These are phyloP conservation scores for Hippolais icterina DNA, from an alignment of 2,113 vertebrate species.

Conservation along the genomic window DNA sequence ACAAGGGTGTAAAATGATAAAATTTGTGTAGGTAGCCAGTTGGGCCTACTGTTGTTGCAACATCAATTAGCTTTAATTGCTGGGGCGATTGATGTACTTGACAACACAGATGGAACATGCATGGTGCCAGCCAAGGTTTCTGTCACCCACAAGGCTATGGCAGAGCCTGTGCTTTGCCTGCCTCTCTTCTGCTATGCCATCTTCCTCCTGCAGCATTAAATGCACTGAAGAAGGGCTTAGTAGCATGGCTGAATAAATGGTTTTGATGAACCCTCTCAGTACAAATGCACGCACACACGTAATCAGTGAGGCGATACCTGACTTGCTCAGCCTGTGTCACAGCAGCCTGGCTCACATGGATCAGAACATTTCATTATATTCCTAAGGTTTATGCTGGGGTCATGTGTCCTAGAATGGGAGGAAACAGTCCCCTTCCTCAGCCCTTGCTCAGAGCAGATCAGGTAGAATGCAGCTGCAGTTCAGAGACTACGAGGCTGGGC, in stretches of 20 bases:
- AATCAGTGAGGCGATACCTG: neutral
- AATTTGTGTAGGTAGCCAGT: neutral
- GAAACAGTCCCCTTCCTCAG: neutral
- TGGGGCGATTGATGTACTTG: neutral
- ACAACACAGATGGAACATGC: neutral
- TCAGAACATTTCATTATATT: neutral
- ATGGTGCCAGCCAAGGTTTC: neutral
- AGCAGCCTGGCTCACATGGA: neutral
- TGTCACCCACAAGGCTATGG: neutral
- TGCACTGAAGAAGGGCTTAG: neutral
- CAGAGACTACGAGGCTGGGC: neutral
- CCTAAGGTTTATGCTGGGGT: neutral
- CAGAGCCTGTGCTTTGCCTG: neutral
- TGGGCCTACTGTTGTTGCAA: neutral
- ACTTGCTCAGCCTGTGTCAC: neutral
- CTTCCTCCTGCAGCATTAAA: neutral
- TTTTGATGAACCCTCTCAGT: neutral
- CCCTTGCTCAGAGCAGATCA: neutral
- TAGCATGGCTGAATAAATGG: neutral
- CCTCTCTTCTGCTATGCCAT: neutral
- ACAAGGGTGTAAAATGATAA: neutral
- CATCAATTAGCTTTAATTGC: neutral
- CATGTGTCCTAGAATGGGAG: neutral
- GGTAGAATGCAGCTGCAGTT: neutral
- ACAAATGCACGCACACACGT: fast-evolving